These are phyloP conservation scores for Linnaemya vulpina DNA, from an alignment of 2,888 invertebrate genomes.

Conservation along the genomic window DNA sequence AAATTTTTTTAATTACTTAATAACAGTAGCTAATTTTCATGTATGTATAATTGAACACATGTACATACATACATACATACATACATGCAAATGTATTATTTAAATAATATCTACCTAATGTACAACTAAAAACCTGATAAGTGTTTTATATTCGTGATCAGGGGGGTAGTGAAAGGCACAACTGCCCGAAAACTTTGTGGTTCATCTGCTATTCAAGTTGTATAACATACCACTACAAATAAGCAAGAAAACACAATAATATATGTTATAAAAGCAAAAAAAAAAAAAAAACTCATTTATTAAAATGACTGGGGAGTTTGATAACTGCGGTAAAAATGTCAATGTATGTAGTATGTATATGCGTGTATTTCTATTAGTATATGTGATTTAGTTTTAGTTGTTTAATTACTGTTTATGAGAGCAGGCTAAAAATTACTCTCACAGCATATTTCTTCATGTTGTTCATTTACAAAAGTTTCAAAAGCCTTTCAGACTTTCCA, in stretches of 20 bases:
- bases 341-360: no score
- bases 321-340: constrained; percentile 61
- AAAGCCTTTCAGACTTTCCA: background rate
- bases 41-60: background rate
- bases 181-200: constrained; percentile 48
- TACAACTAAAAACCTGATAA: background rate
- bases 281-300: constrained; percentile 12
- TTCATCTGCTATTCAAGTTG: constrained; percentile 57
- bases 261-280: background rate
- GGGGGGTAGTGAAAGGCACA: constrained; percentile 29
- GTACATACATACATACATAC: no score
- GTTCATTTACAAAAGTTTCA: background rate
- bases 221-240: constrained; percentile 30
- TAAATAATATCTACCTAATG: no score
- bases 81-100: no score
- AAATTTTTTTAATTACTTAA: background rate
- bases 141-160: background rate
- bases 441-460: background rate
- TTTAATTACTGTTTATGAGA: background rate
- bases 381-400: background rate
- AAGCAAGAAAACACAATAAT: constrained; percentile 5
- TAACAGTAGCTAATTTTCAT: background rate
- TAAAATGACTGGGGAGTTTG: constrained; percentile 65
- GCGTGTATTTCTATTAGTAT: background rate
- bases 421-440: background rate